Conservation (phyloP, 2,797 vertebrate genomes). For the Distichodus sexfasciatus region DNA sequence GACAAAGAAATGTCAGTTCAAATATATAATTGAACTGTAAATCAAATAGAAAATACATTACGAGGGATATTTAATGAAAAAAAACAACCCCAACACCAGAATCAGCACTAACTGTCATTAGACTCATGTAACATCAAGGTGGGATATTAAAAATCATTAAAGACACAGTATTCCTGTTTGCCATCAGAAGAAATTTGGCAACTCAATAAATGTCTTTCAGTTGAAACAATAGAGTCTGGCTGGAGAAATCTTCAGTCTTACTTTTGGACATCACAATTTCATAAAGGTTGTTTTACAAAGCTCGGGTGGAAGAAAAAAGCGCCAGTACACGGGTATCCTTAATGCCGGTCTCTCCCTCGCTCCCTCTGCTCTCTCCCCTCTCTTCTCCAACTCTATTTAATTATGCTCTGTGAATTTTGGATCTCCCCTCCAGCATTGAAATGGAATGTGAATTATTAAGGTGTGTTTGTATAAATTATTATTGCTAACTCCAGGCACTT, state of each 20-base stretch:
- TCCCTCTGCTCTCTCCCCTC: slow-evolving; percentile 63
- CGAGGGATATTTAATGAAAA: not conserved
- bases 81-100: not conserved
- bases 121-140: slow-evolving; percentile 26
- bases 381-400: slow-evolving; percentile 79
- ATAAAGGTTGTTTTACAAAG: slow-evolving; percentile 75
- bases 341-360: slow-evolving; percentile 66
- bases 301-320: slow-evolving; percentile 71
- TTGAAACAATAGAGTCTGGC: slow-evolving; percentile 43
- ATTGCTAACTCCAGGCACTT: slow-evolving; percentile 85
- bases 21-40: not conserved
- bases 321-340: slow-evolving; percentile 68
- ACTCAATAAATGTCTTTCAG: slow-evolving; percentile 36
- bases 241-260: slow-evolving; percentile 53
- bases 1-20: not conserved
- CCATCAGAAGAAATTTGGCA: slow-evolving; percentile 21
- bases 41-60: not conserved
- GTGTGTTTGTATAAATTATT: slow-evolving; percentile 90
- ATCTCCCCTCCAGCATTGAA: slow-evolving; percentile 85
- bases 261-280: slow-evolving; percentile 70
- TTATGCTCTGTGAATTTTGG: slow-evolving; percentile 88
- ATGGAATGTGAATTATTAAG: slow-evolving; percentile 86
- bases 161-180: slow-evolving; percentile 9
- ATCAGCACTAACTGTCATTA: not conserved
- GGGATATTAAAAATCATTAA: slow-evolving; percentile 41